Base-by-base conservation (phyloP, 1,140 invertebrate genomes). In the Ephestia elutella region DNA sequence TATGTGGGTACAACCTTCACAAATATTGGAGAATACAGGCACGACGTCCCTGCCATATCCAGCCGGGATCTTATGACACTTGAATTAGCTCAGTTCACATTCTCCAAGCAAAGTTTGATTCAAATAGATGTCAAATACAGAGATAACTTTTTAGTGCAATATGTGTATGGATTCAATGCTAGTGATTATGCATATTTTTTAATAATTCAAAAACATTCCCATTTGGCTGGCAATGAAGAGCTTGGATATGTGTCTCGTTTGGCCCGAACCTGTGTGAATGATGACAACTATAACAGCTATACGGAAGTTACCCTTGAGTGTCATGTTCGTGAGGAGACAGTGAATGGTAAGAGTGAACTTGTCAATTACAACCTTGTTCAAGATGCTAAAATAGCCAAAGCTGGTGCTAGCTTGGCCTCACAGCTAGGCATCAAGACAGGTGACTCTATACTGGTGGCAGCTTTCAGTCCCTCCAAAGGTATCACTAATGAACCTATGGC, bases 1-100 rank as follows among this genome's bases (percentile, higher is more conserved):
- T 99, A 99, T 89, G 96, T 99, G 5, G 97, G 96, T 2, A 97
- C 96, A 2, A 98, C 97, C 0, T 97, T 98, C 75, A 98, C 96
- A 0, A 96, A 95, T 70, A 94, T 94, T 65, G 97, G 96, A 7
- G 95, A 97, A 67, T 97, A 96, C 82, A 91, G 96, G n/a, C 96
- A 98, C 75, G 94, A 97, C 68, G 96, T 98, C 13, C 97, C 97
- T 5, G 96, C 96, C 0, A 97, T 98, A 74, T 94, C 96, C 9
- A 96, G 95, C 72, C 92, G 96, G 21, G 93, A 94, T 67, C 89
- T 98, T 18, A 92, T 95, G 70, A 92, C 93, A 50, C 82, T 97
- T 20, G 92, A 94, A 61, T 92, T 95, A 48, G 94, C 95, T 0
- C 95, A 97, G 79, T 93, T 92, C 63, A 94, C 95, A 2, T 97